Evolutionary conservation across 2,113 vertebrate genomes (phyloP).

Genomic region (Platysternon megacephalum): DNA sequence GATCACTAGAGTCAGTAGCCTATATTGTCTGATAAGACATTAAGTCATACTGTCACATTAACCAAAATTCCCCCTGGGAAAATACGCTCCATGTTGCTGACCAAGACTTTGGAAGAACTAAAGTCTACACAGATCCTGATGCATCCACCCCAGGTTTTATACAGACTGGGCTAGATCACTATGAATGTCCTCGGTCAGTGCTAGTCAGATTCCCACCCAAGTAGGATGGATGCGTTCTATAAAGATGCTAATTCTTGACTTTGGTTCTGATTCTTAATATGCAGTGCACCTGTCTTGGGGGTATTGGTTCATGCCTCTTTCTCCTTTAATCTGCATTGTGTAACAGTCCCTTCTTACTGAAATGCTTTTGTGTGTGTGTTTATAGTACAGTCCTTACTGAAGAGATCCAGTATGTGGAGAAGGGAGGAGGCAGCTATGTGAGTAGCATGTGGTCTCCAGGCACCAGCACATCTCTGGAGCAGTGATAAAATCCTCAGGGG

Average conservation of each 20-base stretch:
- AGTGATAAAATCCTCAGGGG: background rate
- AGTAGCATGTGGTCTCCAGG: background rate
- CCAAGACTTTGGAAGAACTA: background rate
- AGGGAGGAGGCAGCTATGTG: background rate
- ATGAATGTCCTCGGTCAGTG: background rate
- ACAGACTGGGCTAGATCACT: background rate
- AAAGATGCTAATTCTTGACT: background rate
- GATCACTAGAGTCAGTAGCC: background rate
- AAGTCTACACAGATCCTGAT: background rate
- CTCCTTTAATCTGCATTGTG: background rate
- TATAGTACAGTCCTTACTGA: background rate
- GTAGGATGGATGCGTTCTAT: background rate
- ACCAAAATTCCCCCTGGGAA: background rate
- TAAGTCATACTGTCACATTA: background rate
- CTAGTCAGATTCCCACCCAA: background rate
- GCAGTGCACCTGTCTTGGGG: background rate
- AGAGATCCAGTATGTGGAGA: background rate
- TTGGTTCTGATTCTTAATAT: accelerated
- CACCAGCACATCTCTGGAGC: background rate
- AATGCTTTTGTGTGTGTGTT: background rate
- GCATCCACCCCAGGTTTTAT: background rate
- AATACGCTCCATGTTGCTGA: background rate
- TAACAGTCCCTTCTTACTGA: background rate
- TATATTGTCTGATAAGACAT: background rate
- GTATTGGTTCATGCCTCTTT: background rate